phyloP scores from a whole-genome alignment of 35 echinoderm and acorn worm species.

The Ophiothrix spiculata region DNA sequence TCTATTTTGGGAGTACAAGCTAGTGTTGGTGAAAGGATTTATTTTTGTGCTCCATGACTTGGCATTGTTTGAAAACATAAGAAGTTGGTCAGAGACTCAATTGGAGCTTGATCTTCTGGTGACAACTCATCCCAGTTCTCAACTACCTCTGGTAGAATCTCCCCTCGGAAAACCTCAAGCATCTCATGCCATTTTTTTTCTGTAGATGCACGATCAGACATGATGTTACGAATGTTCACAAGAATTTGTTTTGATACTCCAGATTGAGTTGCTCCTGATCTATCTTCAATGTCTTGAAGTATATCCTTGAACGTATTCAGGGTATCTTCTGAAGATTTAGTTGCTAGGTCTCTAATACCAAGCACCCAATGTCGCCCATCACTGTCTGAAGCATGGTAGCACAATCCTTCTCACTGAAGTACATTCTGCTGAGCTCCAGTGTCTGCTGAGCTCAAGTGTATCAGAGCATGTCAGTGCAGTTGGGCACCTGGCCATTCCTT shows the following conservation, averaged over 20 bases:
- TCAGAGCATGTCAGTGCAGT: too few relatives aligned
- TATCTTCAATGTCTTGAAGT: slow-evolving; percentile 25
- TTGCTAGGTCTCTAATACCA: slow-evolving; percentile 15
- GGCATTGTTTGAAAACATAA: too few relatives aligned
- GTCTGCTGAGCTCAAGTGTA: too few relatives aligned
- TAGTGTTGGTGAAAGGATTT: too few relatives aligned
- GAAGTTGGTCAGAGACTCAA: neutral
- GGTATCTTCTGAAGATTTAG: slow-evolving; percentile 29
- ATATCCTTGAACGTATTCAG: slow-evolving; percentile 25
- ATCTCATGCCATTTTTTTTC: slow-evolving; percentile 37
- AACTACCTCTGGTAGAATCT: slow-evolving; percentile 8
- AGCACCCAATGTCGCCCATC: slow-evolving; percentile 17
- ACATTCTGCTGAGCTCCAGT: too few relatives aligned
- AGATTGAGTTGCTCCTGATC: neutral
- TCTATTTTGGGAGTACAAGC: too few relatives aligned
- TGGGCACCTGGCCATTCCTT: too few relatives aligned
- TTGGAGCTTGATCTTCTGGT: slow-evolving; percentile 4
- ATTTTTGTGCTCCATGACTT: too few relatives aligned
- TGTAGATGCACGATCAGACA: slow-evolving; percentile 27
- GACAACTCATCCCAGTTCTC: slow-evolving; percentile 9
- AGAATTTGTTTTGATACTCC: neutral
- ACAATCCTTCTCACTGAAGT: too few relatives aligned
- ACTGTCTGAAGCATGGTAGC: neutral
- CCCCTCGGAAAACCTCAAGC: neutral
- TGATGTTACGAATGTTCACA: slow-evolving; percentile 3